A percentile compares a stretch with the other conserved stretches of the same genome.
Evolutionary conservation across 2,113 vertebrate genomes (phyloP).

Genomic region (Archocentrus centrarchus): DNA sequence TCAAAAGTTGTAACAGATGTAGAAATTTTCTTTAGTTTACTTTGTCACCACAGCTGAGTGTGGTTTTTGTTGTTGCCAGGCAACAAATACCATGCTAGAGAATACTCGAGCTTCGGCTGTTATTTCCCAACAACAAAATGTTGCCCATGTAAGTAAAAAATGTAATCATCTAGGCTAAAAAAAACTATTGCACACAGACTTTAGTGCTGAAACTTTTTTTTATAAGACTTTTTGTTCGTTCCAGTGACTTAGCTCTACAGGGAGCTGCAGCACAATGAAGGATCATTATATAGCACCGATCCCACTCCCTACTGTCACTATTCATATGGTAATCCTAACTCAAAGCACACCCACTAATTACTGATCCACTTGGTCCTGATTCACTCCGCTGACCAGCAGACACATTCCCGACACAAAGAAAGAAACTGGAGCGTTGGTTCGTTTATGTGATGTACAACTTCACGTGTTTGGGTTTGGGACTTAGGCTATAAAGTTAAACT

Average conservation of each 20-base stretch:
- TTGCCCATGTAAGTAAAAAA: slow-evolving; percentile 27
- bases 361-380: slow-evolving; percentile 43
- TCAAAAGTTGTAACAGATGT: not conserved
- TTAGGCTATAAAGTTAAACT: not conserved
- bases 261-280: slow-evolving; percentile 30
- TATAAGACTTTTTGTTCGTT: slow-evolving; percentile 30
- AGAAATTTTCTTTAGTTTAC: not conserved
- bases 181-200: slow-evolving; percentile 13
- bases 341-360: slow-evolving; percentile 54
- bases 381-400: slow-evolving; percentile 58
- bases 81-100: slow-evolving; percentile 36
- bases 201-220: slow-evolving; percentile 31
- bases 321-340: slow-evolving; percentile 72
- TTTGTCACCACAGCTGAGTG: slow-evolving; percentile 3
- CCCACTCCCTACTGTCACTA: slow-evolving; percentile 53
- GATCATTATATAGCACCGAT: slow-evolving; percentile 34
- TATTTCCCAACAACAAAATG: slow-evolving; percentile 53
- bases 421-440: slow-evolving; percentile 10
- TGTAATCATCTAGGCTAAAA: slow-evolving; percentile 4
- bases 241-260: slow-evolving; percentile 17
- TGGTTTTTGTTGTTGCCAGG: slow-evolving; percentile 45
- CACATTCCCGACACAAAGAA: slow-evolving; percentile 33
- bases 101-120: slow-evolving; percentile 3
- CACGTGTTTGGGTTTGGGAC: not conserved
- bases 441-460: slow-evolving; percentile 8